Evolutionary conservation across 2,113 vertebrate genomes (phyloP).

Genomic region (Microcebus tavaratra): DNA sequence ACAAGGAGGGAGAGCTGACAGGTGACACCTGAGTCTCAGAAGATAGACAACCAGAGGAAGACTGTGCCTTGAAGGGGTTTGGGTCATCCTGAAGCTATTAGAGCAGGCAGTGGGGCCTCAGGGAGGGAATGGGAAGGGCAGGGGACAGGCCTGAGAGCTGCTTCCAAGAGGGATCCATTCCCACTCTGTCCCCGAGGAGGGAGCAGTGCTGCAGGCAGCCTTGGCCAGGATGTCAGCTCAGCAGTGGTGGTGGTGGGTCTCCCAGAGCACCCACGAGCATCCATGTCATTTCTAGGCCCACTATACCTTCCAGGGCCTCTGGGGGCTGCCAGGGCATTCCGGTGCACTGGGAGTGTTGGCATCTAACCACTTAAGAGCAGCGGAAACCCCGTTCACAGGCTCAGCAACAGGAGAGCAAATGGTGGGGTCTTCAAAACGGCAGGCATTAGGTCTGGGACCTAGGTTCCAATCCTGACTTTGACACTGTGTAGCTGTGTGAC

Average conservation of each 20-base stretch:
- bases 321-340: not conserved
- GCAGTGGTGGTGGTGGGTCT: not conserved
- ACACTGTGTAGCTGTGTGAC: not conserved
- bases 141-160: not conserved
- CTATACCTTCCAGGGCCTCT: not conserved
- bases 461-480: not conserved
- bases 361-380: not conserved
- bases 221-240: rapidly evolving
- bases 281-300: not conserved
- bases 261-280: no score
- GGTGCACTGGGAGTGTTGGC: not conserved
- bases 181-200: not conserved
- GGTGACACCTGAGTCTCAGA: conserved; percentile 38
- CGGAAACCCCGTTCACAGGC: not conserved
- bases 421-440: not conserved
- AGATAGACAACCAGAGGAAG: not conserved
- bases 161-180: not conserved
- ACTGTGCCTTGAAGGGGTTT: not conserved
- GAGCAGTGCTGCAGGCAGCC: not conserved
- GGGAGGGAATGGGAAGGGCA: not conserved
- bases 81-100: not conserved
- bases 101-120: not conserved
- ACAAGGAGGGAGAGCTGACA: not conserved
- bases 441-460: not conserved
- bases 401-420: not conserved